Base-by-base conservation (phyloP, 2,113 vertebrate species). In the Martes martes region DNA sequence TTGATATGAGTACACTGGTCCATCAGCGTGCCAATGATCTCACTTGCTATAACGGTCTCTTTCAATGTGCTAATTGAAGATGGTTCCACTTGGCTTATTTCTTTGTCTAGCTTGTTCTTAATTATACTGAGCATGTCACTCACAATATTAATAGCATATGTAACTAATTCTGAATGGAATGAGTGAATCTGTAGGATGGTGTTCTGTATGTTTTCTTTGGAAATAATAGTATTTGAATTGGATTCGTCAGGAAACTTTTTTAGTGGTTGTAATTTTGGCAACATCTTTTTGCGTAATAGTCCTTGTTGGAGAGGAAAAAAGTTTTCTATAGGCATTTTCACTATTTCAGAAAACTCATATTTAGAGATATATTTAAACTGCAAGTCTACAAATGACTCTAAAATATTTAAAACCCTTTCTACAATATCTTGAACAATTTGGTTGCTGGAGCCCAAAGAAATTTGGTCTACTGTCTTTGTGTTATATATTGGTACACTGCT, bases 291-390 rank as follows among this genome's bases (percentile, higher is more conserved):
- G 73, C 65, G 91, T 69, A 96, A 31, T 52, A 69, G 71, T 83
- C 94, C 96, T 80, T 97, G 96, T 45, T 97, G 95, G 13, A 94
- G 33, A 76, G 95, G 94, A 52, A 84, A 94, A 78, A 96, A 59
- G 23, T 93, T 98, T 88, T 98, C 97, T 93, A 95, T 76, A 24
- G 97, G 97, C 94, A 95, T 97, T 94, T 98, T 98, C 57, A 97
- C 97, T 82, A 98, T 96, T 96, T 98, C 97, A 33, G 97, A 97
- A 91, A 98, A 97, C 50, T 97, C 97, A 42, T 96, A 97, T 83
- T 96, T 98, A 95, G 96, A 98, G 45, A 96, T 94, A 63, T 89
- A 84, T 73, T 98, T 98, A 92, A 98, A 97, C 33, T 98, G 96
- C 61, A 97, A 67, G 83, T 98, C 95, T 31, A 98, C 97, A 96